phyloP scores from a whole-genome alignment of 1,140 invertebrate species.

The Drosophila pectinifera region DNA sequence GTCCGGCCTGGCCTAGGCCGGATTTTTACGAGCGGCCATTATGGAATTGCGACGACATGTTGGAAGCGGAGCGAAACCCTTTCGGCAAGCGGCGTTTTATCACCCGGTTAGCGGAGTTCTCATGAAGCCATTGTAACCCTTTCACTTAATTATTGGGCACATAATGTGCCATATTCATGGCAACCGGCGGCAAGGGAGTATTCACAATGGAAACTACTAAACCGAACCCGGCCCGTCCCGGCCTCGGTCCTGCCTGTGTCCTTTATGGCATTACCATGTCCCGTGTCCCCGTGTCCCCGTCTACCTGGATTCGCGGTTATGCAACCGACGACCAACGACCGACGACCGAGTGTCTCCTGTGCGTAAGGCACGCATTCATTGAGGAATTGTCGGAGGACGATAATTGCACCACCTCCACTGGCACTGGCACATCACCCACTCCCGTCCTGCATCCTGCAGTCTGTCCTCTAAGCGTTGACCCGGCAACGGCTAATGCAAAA shows the following conservation, averaged over 20 bases:
- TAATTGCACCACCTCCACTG: conserved; percentile 66
- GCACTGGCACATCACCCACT: not conserved
- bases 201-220: conserved; percentile 36
- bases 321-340: conserved; percentile 35
- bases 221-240: not conserved
- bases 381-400: conserved; percentile 65
- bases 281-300: not conserved
- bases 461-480: conserved; percentile 7
- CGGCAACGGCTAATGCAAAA: not conserved
- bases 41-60: conserved; percentile 68
- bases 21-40: conserved; percentile 64
- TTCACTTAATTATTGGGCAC: conserved; percentile 83
- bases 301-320: conserved; percentile 50
- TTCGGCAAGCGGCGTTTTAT: conserved; percentile 61
- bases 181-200: conserved; percentile 49
- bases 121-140: conserved; percentile 81
- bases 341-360: conserved; percentile 25
- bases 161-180: conserved; percentile 80
- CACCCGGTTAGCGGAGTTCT: conserved; percentile 76
- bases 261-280: conserved; percentile 20
- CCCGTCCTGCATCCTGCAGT: not conserved
- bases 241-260: conserved; percentile 10
- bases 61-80: conserved; percentile 62
- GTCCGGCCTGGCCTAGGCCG: not conserved
- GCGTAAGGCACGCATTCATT: conserved; percentile 66